Evolutionary conservation across 2,113 vertebrate genomes (phyloP).

Genomic region (Condylura cristata): DNA sequence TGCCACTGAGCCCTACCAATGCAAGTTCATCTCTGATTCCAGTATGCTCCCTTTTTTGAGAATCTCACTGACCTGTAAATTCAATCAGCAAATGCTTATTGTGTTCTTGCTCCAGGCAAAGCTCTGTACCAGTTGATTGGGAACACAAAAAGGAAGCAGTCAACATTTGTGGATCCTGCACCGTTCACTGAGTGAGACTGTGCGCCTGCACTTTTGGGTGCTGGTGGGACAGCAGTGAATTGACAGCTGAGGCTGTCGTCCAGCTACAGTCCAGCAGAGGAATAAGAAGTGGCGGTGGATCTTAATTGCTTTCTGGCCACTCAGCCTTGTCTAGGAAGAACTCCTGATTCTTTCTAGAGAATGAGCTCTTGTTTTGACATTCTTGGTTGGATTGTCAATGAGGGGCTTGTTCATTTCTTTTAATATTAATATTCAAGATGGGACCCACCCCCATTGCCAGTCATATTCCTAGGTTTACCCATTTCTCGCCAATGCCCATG

Average conservation of each 20-base stretch:
- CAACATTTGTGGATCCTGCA: neutral
- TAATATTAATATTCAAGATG: neutral
- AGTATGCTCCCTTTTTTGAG: neutral
- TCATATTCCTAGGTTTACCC: neutral
- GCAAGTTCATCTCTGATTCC: neutral
- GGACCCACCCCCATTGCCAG: neutral
- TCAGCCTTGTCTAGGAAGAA: neutral
- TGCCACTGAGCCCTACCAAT: neutral
- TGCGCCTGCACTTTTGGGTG: neutral
- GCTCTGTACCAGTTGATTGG: neutral
- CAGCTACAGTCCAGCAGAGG: neutral
- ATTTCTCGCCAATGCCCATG: neutral
- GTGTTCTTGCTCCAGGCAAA: neutral
- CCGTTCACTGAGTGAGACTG: neutral
- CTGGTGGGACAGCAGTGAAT: neutral
- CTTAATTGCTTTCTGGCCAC: neutral
- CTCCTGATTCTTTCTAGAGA: neutral
- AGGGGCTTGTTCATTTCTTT: neutral
- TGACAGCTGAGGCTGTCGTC: neutral
- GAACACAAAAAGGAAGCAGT: neutral
- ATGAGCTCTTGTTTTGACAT: neutral
- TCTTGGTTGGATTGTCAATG: neutral
- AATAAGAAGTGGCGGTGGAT: neutral
- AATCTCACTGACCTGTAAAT: neutral
- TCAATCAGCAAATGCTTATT: neutral